These are phyloP conservation scores for Andrena chrysosceles DNA, from an alignment of 2,888 invertebrate species.

Conservation along the genomic window DNA sequence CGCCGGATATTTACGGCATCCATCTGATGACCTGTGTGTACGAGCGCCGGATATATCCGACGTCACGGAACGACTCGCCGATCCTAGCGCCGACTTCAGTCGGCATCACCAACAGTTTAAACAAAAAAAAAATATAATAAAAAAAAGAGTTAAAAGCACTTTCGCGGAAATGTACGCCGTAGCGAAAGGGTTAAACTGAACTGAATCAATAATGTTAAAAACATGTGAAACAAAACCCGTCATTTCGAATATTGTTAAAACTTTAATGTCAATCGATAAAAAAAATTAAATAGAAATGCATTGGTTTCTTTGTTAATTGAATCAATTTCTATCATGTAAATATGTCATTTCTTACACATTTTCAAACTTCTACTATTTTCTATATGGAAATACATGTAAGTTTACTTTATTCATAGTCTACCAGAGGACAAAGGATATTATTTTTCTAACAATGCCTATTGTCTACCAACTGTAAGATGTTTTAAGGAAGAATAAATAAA, in stretches of 20 bases:
- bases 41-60: no score
- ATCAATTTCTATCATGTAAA: neutral
- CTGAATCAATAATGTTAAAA: neutral
- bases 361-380: neutral
- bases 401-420: slow-evolving; percentile 9
- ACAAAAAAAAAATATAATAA: no score
- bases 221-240: neutral
- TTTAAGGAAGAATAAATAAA: slow-evolving; percentile 27
- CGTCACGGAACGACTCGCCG: no score
- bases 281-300: neutral
- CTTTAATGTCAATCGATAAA: neutral
- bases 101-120: no score
- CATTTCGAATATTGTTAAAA: neutral
- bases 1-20: no score
- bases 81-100: no score
- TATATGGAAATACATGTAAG: neutral
- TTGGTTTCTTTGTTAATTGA: neutral
- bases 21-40: no score
- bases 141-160: no score
- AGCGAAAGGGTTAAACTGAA: no score
- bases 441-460: slow-evolving; percentile 49
- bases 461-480: neutral
- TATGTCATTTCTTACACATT: neutral
- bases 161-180: no score
- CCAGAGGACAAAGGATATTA: slow-evolving; percentile 38